Base-by-base conservation (phyloP, 2,888 invertebrate genomes). In the Calameuta filiformis region DNA sequence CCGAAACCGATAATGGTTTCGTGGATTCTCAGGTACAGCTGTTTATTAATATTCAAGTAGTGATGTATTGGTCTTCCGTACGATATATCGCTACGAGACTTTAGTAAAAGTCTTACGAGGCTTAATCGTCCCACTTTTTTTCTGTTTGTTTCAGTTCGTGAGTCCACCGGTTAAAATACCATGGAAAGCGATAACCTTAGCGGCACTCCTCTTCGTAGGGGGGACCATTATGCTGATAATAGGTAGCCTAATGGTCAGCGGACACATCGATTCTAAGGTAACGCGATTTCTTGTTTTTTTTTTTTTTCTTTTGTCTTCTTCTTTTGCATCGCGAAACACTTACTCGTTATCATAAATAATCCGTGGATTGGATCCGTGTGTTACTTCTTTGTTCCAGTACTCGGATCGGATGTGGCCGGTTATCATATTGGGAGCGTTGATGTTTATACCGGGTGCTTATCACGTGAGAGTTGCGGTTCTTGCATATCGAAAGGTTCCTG, bases 371-470 rank as follows among this genome's bases (percentile, higher is more conserved):
- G 56, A 56, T 23, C 23, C 2, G 2, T n/a, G 23, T 23, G 56
- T 23, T 56, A 56, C 0, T 56, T 56, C 78, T 85, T 79, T 81
- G 75, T 92, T 93, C 40, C 92, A 94, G 94, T 97, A 98, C 92
- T 94, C 95, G 3, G 97, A 98, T 91, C 94, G 97, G 81, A 95
- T 97, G 90, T 97, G 97, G 97, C 98, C 98, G 1, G 94, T 98
- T 91, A 94, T 98, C 82, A 95, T 98, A 84, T 92, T 98, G 87
- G 98, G 98, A 56, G 93, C 94, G 34, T 93, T 98, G 69, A 97
- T 98, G 97, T 97, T 98, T 89, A 95, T 98, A 83, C 98, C 98
- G 0, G 98, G 98, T 69, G 96, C 96, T 76, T 98, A 98, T 92
- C 98, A 98, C 90, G 95, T 97, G 75, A 94, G 97, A 85, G 96